Percentiles rank a stretch among this genome's conserved stretches.
phyloP scores from a whole-genome alignment of 2,113 vertebrate species.

The Calidris pygmaea region DNA sequence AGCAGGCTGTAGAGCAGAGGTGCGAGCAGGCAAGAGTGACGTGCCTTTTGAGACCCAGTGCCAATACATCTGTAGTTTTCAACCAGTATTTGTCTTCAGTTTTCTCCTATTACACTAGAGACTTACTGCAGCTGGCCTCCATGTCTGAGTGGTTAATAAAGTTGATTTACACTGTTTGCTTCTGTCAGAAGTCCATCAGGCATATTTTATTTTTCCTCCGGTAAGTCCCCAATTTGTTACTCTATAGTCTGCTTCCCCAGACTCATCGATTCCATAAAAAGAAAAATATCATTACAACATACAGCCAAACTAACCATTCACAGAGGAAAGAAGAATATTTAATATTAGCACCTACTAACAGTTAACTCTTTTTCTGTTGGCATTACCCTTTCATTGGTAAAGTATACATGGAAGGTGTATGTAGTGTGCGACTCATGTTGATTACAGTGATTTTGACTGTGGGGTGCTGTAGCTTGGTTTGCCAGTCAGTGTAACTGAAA shows the following conservation, averaged over 20 bases:
- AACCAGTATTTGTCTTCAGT: neutral
- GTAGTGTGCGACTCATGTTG: neutral
- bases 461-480: neutral
- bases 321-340: neutral
- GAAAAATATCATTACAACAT: neutral
- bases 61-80: neutral
- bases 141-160: slow-evolving; percentile 34
- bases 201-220: slow-evolving; percentile 36
- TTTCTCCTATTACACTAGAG: neutral
- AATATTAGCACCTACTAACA: neutral
- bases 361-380: neutral
- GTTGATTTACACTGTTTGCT: slow-evolving; percentile 48
- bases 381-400: neutral
- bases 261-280: neutral
- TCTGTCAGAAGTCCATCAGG: slow-evolving; percentile 42
- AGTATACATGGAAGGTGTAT: neutral
- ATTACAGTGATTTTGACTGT: neutral
- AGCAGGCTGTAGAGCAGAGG: neutral
- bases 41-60: neutral
- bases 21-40: neutral
- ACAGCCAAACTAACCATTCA: neutral
- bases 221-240: neutral
- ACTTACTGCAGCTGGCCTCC: neutral
- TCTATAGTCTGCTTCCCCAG: neutral
- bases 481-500: neutral